A percentile compares a stretch with the other conserved stretches of the same genome.
phyloP scores from a whole-genome alignment of 2,113 vertebrate genomes.

The Oncorhynchus tshawytscha region DNA sequence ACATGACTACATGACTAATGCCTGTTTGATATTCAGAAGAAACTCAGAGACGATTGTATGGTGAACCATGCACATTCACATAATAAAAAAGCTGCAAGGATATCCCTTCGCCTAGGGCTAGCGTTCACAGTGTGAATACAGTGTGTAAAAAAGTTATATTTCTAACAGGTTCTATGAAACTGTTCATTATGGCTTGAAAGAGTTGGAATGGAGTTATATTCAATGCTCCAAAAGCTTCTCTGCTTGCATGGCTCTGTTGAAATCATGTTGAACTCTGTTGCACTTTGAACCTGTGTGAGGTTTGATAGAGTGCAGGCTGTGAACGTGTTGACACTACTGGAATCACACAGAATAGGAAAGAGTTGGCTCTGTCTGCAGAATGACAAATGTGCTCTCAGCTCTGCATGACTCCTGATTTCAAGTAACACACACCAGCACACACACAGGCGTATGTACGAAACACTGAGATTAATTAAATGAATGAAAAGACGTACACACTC shows the following conservation, averaged over 20 bases:
- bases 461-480: too few species aligned
- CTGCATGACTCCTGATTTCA: conserved; percentile 4
- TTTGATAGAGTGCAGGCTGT: conserved; percentile 53
- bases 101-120: background rate
- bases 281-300: conserved; percentile 49
- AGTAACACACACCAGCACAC: background rate
- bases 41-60: background rate
- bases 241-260: conserved; percentile 26
- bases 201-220: conserved; percentile 17
- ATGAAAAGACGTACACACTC: too few species aligned
- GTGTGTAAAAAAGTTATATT: background rate
- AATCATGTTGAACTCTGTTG: conserved; percentile 47
- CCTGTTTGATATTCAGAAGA: background rate
- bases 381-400: conserved; percentile 1
- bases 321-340: conserved; percentile 48
- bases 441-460: background rate
- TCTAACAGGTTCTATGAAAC: background rate
- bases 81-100: background rate
- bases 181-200: background rate
- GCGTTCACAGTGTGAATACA: background rate
- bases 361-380: background rate
- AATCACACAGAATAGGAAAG: conserved; percentile 35
- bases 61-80: too few species aligned
- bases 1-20: background rate
- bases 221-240: conserved; percentile 3